Percentiles rank a stretch among this genome's conserved stretches.
Conservation (phyloP, 2,113 vertebrate species). For the Nannobrachium achirus region DNA sequence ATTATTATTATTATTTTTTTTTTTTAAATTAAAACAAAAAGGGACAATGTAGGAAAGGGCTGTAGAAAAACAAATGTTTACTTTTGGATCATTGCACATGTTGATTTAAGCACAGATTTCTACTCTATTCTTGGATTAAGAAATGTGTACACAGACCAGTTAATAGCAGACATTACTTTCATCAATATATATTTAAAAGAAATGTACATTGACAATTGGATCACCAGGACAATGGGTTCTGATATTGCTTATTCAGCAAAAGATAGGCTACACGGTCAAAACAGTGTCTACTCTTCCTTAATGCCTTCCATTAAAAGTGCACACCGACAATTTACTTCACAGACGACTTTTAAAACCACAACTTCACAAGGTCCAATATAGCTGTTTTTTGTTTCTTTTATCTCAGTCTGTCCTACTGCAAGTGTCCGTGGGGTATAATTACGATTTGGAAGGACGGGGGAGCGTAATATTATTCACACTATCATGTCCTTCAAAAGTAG, state of each 20-base stretch:
- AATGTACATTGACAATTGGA: conserved; percentile 2
- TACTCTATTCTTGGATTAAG: conserved; percentile 14
- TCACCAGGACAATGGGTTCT: conserved; percentile 10
- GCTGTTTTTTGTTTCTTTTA: not conserved
- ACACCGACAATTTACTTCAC: conserved; percentile 48
- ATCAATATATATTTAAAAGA: conserved; percentile 42
- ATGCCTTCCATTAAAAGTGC: conserved; percentile 55
- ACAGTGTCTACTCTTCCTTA: conserved; percentile 34
- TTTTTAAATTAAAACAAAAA: too few relatives aligned
- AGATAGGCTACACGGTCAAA: conserved; percentile 2
- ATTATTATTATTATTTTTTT: too few relatives aligned
- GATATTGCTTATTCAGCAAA: conserved; percentile 45
- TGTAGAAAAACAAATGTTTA: conserved; percentile 10
- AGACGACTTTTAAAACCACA: conserved; percentile 31
- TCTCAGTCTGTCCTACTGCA: conserved; percentile 7
- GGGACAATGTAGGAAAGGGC: too few relatives aligned
- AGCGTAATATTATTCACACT: not conserved
- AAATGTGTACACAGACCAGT: conserved; percentile 27
- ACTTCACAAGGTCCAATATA: conserved; percentile 25
- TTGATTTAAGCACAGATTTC: conserved; percentile 21
- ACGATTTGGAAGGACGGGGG: conserved; percentile 30
- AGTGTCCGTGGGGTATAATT: conserved; percentile 23
- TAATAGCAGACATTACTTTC: conserved; percentile 8
- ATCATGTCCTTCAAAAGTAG: too few relatives aligned
- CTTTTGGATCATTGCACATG: conserved; percentile 16